Evolutionary conservation across 2,797 vertebrate genomes (phyloP), one percentile per base, ranked within the genome.

Genomic region (Crypturellus tataupa): DNA sequence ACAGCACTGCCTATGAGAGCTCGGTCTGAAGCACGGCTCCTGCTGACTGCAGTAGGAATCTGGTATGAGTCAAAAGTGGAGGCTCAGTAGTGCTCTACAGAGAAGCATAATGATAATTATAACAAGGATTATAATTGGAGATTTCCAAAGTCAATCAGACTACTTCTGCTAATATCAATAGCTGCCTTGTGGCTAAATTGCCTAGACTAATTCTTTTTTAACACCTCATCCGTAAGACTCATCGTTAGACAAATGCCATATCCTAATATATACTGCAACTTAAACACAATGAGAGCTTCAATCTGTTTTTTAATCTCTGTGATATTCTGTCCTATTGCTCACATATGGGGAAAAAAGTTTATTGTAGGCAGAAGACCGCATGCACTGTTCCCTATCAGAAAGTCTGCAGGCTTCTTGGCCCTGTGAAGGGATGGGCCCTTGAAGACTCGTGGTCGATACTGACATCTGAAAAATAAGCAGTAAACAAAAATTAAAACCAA

Each of bases 231-330:
- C 91, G 40, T 84, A 95, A 89, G 93, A 92, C 77, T 97, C 95
- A 91, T 95, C 92, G 86, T 96, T 95, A 96, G 75, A 94, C 80
- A 94, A 96, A 95, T 94, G 82, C 87, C 85, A 86, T 91, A 88
- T 88, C 85, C 89, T 94, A 87, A 94, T 94, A 96, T 93, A 95
- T 79, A 91, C 89, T 86, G 80, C 44, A 89, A 44, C 51, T 87
- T 95, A 95, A 97, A 93, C 80, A 97, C 94, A 97, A 93, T 95
- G 93, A 95, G 93, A 87, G 69, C 65, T 85, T 96, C 95, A 95
- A 94, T 96, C 93, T 95, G 93, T 91, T 93, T 97, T 91, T 84
- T 86, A 90, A 80, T 91, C 64, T 91, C 70, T 77, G 63, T 70
- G 85, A 88, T 95, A 95, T 90, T 95, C 93, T 81, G 35, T 58